Evolutionary conservation across 2,888 invertebrate species (phyloP), one percentile per base, ranked within the genome.

Genomic region (Rhamnusium bicolor): DNA sequence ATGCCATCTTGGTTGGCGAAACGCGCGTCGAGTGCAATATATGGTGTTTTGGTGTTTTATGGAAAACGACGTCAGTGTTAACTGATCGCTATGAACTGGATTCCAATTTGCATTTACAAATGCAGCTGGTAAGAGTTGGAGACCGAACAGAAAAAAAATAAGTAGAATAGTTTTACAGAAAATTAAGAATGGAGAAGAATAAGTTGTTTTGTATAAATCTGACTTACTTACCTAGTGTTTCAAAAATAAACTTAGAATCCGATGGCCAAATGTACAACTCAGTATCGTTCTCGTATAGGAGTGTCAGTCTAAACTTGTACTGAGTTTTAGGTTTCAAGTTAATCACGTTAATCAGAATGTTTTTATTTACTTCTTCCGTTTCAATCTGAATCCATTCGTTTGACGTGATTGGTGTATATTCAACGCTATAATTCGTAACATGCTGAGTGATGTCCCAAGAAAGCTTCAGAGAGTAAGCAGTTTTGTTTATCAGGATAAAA

Each of bases 161-260:
- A n/a, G n/a, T n/a, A n/a, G n/a, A n/a, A n/a, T n/a, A n/a, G n/a
- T n/a, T n/a, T n/a, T n/a, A n/a, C n/a, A n/a, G n/a, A n/a, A n/a
- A n/a, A n/a, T n/a, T n/a, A n/a, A n/a, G n/a, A n/a, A n/a, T n/a
- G n/a, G n/a, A n/a, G n/a, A n/a, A n/a, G n/a, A n/a, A n/a, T n/a
- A n/a, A n/a, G n/a, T n/a, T n/a, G n/a, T n/a, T n/a, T n/a, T 24
- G 24, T 4, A 24, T 24, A 6, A 24, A 24, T 24, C 49, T 58
- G n/a, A n/a, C n/a, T n/a, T n/a, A 71, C 87, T 88, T 88, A 94
- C 94, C 93, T 12, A 93, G 87, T 0, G 97, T 96, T 88, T 94
- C 93, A 85, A 92, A 96, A 10, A 90, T 91, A 84, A 95, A 95
- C 58, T 91, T 89, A 12, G 91, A 91, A 79, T 94, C 93, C 4